phyloP scores from a whole-genome alignment of 2,888 invertebrate species.

The Ischnura elegans region DNA sequence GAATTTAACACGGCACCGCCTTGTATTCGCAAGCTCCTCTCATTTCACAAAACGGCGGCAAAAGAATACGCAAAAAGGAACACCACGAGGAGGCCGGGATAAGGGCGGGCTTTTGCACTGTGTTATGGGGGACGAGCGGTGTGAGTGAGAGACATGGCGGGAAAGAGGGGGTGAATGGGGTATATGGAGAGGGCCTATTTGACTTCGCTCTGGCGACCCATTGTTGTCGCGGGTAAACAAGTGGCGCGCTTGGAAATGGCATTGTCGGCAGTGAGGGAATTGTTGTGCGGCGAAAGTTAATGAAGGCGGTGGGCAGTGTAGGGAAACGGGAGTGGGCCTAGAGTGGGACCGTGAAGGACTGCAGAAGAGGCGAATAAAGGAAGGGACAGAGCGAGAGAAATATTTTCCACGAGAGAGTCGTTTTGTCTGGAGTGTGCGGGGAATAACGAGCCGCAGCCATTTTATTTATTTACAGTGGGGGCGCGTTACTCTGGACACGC shows the following conservation, averaged over 20 bases:
- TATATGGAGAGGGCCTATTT: neutral
- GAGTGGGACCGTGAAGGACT: too few species aligned
- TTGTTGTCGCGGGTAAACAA: constrained; percentile 51
- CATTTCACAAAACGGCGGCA: neutral
- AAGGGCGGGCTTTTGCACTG: neutral
- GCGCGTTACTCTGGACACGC: neutral
- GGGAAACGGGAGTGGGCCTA: neutral
- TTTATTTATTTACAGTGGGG: neutral
- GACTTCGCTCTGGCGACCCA: constrained; percentile 1
- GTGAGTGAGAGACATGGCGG: too few species aligned
- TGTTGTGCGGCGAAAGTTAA: constrained; percentile 36
- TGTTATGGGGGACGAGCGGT: neutral
- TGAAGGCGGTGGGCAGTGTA: neutral
- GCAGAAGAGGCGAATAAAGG: neutral
- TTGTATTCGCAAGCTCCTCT: neutral
- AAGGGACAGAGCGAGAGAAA: neutral
- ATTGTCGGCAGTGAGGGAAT: constrained; percentile 37
- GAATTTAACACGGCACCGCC: neutral
- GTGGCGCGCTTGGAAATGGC: neutral
- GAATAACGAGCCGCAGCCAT: neutral
- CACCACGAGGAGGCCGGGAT: neutral
- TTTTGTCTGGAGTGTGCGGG: neutral
- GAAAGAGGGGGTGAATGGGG: neutral
- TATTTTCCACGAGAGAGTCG: neutral
- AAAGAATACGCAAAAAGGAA: neutral